These are phyloP conservation scores for Drosophila phalerata DNA, from an alignment of 2,888 invertebrate genomes.

Conservation along the genomic window DNA sequence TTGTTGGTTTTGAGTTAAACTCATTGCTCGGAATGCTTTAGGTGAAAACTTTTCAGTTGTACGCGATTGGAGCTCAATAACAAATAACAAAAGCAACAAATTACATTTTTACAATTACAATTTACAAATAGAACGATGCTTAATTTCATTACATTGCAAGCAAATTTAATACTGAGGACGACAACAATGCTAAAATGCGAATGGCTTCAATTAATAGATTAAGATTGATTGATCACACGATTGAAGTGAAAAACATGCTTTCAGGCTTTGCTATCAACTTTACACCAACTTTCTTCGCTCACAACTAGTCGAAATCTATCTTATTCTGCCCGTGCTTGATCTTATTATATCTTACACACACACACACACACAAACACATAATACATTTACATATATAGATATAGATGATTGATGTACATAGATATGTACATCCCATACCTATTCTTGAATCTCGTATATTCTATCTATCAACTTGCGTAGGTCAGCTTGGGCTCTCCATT, in stretches of 20 bases:
- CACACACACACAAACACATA: neutral
- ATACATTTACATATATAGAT: conserved; percentile 6
- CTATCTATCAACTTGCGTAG: conserved; percentile 40
- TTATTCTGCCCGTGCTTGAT: conserved; percentile 43
- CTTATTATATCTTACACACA: conserved; percentile 11
- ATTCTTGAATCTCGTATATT: conserved; percentile 28
- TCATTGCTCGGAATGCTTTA: conserved; percentile 82
- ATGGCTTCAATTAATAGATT: conserved; percentile 44
- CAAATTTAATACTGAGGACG: conserved; percentile 49
- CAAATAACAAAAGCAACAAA: conserved; percentile 8
- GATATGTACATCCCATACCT: conserved; percentile 5
- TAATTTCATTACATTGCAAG: conserved; percentile 60
- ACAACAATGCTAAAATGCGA: conserved; percentile 46
- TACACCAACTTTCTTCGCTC: conserved; percentile 35
- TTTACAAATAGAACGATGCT: conserved; percentile 52
- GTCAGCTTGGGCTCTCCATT: conserved; percentile 61
- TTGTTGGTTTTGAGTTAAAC: conserved; percentile 57
- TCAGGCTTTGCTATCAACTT: conserved; percentile 33
- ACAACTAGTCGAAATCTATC: conserved; percentile 48
- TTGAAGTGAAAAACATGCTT: conserved; percentile 35
- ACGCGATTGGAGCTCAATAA: conserved; percentile 56
- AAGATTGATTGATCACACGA: conserved; percentile 25
- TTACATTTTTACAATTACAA: conserved; percentile 18
- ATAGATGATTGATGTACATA: conserved; percentile 8
- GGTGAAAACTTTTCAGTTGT: conserved; percentile 72